Base-by-base conservation (phyloP, 2,113 vertebrate genomes). In the Microcebus griseorufus region DNA sequence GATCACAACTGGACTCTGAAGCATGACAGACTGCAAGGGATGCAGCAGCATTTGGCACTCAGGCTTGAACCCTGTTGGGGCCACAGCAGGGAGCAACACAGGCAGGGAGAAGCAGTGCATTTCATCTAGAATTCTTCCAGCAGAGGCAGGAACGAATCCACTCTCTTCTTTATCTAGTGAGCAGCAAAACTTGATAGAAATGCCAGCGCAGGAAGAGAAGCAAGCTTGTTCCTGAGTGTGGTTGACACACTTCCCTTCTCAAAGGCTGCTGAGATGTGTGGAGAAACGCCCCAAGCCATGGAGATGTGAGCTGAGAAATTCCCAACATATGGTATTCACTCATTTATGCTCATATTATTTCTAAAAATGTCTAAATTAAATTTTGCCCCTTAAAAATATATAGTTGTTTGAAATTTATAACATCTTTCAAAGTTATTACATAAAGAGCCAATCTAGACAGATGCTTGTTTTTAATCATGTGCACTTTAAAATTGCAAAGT, bases 141-240 rank as follows among this genome's bases (percentile, higher is more conserved):
- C 32, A 55, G 22, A 88, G 12, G 14, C 4, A 6, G 6, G 6
- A 3, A 0, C 0, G 3, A 65, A n/a, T 20, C 17, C 3, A 48
- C 6, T 39, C 10, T 23, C 9, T 58, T 13, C 37, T 4, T 9
- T 58, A 23, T 17, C 17, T 48, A 5, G 17, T 22, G 53, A 29
- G 11, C 4, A 32, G 29, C 6, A 29, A 83, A 45, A 76, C 5
- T 23, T 73, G 60, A 37, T 75, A 22, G 3, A 14, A 34, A 34
- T 12, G 5, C 32, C 5, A 55, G 22, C 8, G n/a, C 9, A 82
- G 20, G 6, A 37, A 20, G 60, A 76, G 8, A 39, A 32, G 45
- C 9, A 34, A 45, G 75, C 3, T 78, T 17, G 14, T 62, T 58
- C 18, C 20, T 25, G 2, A 27, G 22, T 25, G 34, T 3, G 27